These are phyloP conservation scores for Lacerta viridis DNA, from an alignment of 2,797 vertebrate species.

Conservation along the genomic window DNA sequence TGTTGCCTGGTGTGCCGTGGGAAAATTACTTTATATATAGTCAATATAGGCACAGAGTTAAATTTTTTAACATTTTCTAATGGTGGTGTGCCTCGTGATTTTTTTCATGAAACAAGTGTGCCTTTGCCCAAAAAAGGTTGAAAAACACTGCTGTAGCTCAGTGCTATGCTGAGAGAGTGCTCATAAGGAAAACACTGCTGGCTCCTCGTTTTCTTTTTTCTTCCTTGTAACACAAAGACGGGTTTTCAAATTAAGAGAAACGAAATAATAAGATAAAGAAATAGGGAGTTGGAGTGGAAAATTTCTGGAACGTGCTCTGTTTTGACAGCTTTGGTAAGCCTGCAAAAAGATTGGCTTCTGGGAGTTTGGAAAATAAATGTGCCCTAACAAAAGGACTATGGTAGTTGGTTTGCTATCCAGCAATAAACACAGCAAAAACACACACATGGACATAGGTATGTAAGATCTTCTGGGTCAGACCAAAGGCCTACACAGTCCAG, in stretches of 20 bases:
- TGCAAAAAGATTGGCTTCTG: conserved; percentile 64
- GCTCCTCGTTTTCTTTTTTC: conserved; percentile 9
- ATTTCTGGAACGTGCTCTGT: conserved; percentile 61
- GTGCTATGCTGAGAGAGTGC: background rate
- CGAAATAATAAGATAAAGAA: conserved; percentile 55
- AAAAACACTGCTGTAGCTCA: conserved; percentile 12
- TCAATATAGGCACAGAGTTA: too few species aligned
- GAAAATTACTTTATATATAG: too few species aligned
- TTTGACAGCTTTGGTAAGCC: conserved; percentile 66
- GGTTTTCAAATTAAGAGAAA: conserved; percentile 46
- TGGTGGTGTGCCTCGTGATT: too few species aligned
- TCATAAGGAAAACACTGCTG: background rate
- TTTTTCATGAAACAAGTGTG: too few species aligned
- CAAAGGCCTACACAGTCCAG: background rate
- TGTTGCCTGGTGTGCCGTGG: too few species aligned
- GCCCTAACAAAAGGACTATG: conserved; percentile 52
- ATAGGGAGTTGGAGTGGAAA: conserved; percentile 68
- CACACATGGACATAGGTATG: conserved; percentile 2
- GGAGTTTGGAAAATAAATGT: conserved; percentile 60
- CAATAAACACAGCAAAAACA: conserved; percentile 65
- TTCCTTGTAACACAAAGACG: conserved; percentile 23
- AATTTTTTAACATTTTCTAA: too few species aligned
- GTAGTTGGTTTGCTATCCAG: conserved; percentile 66
- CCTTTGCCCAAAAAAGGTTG: too few species aligned
- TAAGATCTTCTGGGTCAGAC: background rate